Percentiles rank a stretch among this genome's conserved stretches.
These are phyloP conservation scores for Lepilemur septentrionalis DNA, from an alignment of 2,797 vertebrate species.

Conservation along the genomic window DNA sequence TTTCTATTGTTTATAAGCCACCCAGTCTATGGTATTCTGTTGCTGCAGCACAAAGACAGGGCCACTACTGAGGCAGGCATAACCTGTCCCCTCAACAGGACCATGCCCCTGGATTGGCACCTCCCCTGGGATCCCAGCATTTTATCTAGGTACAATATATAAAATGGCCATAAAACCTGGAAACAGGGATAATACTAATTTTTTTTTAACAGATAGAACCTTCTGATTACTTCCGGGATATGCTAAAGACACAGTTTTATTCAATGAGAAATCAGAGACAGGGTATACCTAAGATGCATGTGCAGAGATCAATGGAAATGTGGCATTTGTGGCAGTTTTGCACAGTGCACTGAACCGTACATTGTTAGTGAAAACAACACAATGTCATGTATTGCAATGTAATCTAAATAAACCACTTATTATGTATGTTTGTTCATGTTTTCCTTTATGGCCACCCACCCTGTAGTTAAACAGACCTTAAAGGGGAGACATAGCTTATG, in stretches of 20 bases:
- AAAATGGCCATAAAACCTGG: neutral
- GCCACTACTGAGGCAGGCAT: neutral
- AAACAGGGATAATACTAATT: neutral
- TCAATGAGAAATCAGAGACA: neutral
- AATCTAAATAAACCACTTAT: neutral
- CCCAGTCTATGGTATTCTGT: neutral
- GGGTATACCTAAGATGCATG: neutral
- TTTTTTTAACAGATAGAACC: neutral
- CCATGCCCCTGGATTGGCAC: neutral
- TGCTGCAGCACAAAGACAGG: neutral
- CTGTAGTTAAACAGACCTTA: neutral
- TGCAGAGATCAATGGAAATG: neutral
- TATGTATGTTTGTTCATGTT: neutral
- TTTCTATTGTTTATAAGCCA: neutral
- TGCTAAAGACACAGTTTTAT: neutral
- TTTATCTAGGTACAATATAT: neutral
- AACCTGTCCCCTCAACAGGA: neutral
- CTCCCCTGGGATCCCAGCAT: neutral
- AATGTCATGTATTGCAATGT: neutral
- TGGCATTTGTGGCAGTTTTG: neutral
- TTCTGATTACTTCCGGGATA: neutral
- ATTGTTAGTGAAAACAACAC: neutral
- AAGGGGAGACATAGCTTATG: neutral
- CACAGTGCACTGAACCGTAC: neutral
- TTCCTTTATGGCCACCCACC: neutral